A percentile compares a stretch with the other conserved stretches of the same genome.
Conservation (phyloP, 2,797 vertebrate species). For the Mus spretus region DNA sequence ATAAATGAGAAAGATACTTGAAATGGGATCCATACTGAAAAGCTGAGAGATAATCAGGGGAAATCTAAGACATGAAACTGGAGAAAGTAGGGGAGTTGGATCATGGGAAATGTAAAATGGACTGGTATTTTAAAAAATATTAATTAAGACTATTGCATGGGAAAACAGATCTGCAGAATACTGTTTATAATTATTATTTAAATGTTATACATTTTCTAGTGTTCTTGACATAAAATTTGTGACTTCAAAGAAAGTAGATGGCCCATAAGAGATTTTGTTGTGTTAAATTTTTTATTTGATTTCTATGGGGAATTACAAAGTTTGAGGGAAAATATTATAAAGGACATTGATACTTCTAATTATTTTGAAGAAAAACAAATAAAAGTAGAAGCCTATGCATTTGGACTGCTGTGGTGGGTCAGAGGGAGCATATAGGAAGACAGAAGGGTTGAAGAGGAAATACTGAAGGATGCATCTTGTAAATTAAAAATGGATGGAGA, state of each 20-base stretch:
- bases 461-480: background rate
- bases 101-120: background rate
- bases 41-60: background rate
- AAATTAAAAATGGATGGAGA: background rate
- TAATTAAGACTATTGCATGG: background rate
- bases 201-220: background rate
- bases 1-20: background rate
- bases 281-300: background rate
- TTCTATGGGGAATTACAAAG: background rate
- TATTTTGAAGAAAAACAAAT: background rate
- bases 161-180: background rate
- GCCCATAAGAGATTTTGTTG: background rate
- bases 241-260: background rate
- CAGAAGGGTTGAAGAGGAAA: background rate
- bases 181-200: background rate
- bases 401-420: too few relatives aligned
- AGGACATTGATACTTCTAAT: background rate
- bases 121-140: background rate
- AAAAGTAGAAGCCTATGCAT: background rate
- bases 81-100: background rate
- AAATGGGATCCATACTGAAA: background rate
- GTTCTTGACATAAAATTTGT: slow-evolving; percentile 3
- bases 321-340: background rate
- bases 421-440: background rate
- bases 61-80: background rate